Percentiles rank a stretch among this genome's conserved stretches.
Conservation (phyloP, 2,113 vertebrate species). For the Muscicapa adusta region DNA sequence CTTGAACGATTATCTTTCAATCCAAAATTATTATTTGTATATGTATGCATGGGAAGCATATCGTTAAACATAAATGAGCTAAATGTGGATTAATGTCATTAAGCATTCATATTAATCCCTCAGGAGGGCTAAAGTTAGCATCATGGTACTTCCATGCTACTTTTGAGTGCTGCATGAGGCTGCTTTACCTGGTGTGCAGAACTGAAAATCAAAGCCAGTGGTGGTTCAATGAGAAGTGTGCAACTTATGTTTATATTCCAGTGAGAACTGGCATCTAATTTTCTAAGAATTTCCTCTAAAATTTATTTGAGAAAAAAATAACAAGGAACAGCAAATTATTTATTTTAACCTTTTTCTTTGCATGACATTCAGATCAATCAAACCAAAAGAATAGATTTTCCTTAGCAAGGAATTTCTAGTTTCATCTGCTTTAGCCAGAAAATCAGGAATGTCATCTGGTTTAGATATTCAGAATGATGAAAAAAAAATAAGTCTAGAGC, state of each 20-base stretch:
- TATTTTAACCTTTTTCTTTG: background rate
- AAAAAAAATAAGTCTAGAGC: background rate
- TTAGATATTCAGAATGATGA: background rate
- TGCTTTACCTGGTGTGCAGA: background rate
- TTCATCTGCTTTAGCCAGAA: background rate
- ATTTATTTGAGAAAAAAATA: background rate
- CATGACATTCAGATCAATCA: background rate
- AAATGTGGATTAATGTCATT: slow-evolving; percentile 66
- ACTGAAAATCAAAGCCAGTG: background rate
- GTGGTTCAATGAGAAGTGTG: background rate
- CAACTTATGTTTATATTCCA: background rate
- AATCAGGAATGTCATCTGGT: background rate
- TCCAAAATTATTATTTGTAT: slow-evolving; percentile 79
- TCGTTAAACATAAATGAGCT: slow-evolving; percentile 69
- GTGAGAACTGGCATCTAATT: background rate
- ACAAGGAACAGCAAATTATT: background rate
- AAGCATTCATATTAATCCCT: slow-evolving; percentile 63
- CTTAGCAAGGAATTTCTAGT: background rate
- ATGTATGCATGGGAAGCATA: slow-evolving; percentile 62
- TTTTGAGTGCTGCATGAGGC: background rate
- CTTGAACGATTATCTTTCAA: slow-evolving; percentile 65
- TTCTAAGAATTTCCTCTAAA: background rate
- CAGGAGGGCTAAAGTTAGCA: slow-evolving; percentile 46
- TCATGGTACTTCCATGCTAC: background rate
- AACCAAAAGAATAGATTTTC: background rate